Evolutionary conservation across 2,113 vertebrate species (phyloP), one percentile per base, ranked within the genome.

Genomic region (Ceyx cyanopectus): DNA sequence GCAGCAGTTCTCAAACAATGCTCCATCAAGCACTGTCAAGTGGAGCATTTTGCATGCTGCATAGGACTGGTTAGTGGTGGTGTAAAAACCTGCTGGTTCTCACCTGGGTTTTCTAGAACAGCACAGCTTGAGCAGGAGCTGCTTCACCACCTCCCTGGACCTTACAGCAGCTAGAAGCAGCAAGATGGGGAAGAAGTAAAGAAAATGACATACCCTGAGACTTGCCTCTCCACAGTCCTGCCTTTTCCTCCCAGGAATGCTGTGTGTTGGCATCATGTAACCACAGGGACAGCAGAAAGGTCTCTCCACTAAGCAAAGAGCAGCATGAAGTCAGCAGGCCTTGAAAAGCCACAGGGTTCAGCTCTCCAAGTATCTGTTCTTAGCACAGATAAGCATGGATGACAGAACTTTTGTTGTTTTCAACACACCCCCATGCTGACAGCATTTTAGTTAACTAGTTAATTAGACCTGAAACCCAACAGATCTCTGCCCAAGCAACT

Each of bases 401-500:
- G 72, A 46, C n/a, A 70, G 80, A 46, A 23, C 26, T 58, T n/a
- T 20, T 46, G 16, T 10, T 26, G 18, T 8, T 95, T 81, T 63
- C 78, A 81, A 81, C 12, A 37, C 40, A 15, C 9, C 10, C 29
- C 29, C 66, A 54, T 19, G 45, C 30, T 65, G 65, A 41, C 3
- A 65, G 26, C 34, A 60, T 60, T 90, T 81, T 45, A 90, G 83
- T 22, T 53, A 88, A 90, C 14, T 48, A 72, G 26, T 21, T 79
- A 81, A 86, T 84, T 63, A 94, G 73, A 78, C 27, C 73, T 45
- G 66, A 75, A 90, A 61, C 54, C 65, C 0, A 0, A 54, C 0
- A 75, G 29, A 81, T 57, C 53, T 85, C 72, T 88, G 77, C 51
- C 70, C 61, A 77, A 72, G 85, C 20, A 89, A 82, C 89, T 81